Conservation (phyloP, 2,888 invertebrate species). For the Prionchulus punctatus region DNA sequence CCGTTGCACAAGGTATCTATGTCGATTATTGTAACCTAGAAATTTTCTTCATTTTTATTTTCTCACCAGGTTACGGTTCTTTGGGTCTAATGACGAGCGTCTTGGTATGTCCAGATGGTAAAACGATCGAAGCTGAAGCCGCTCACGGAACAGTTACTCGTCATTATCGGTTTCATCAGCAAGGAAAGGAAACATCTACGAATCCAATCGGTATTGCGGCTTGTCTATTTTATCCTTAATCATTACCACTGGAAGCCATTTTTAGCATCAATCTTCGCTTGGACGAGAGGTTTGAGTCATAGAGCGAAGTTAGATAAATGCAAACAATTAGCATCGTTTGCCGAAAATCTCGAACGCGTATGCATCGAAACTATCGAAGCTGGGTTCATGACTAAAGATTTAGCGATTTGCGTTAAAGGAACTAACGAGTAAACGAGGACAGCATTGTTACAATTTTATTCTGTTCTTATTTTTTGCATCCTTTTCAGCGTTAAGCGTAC, state of each 20-base stretch:
- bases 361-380: constrained; percentile 86
- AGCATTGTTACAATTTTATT: neutral
- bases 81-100: constrained; percentile 97
- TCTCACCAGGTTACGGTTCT: constrained; percentile 48
- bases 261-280: constrained; percentile 83
- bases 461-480: neutral
- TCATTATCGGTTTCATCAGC: constrained; percentile 51
- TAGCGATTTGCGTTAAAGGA: constrained; percentile 93
- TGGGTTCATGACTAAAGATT: constrained; percentile 92
- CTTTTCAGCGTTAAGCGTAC: constrained; percentile 43
- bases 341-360: constrained; percentile 49
- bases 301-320: constrained; percentile 85
- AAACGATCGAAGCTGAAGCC: constrained; percentile 92
- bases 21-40: neutral
- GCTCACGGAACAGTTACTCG: constrained; percentile 94
- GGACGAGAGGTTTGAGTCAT: constrained; percentile 82
- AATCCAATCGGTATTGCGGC: constrained; percentile 63
- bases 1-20: constrained; percentile 89
- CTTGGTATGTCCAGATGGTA: constrained; percentile 86
- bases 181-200: constrained; percentile 89
- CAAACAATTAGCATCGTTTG: constrained; percentile 33
- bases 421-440: constrained; percentile 52
- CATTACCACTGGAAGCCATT: constrained; percentile 8
- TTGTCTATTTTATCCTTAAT: constrained; percentile 1
- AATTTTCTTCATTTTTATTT: neutral